A percentile compares a stretch with the other conserved stretches of the same genome.
These are phyloP conservation scores for Chloroclystis v-ata DNA, from an alignment of 2,888 invertebrate genomes.

Conservation along the genomic window DNA sequence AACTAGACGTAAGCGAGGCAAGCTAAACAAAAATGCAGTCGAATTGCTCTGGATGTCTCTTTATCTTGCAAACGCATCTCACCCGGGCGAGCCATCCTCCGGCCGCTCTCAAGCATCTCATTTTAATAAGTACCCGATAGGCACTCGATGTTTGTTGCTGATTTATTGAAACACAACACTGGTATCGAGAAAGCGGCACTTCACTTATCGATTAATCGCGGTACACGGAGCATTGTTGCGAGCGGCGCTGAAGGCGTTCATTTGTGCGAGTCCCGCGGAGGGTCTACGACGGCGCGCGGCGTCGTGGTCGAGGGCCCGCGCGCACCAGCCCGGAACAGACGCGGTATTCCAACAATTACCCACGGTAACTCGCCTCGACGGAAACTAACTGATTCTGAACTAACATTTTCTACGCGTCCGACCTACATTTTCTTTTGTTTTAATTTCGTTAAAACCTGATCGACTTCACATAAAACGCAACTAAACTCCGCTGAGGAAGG, in stretches of 20 bases:
- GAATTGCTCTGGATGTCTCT: constrained; percentile 57
- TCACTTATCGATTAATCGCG: constrained; percentile 68
- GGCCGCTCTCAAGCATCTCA: constrained; percentile 74
- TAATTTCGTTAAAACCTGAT: neutral
- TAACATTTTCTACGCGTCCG: constrained; percentile 47
- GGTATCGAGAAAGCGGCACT: constrained; percentile 61
- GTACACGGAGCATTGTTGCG: constrained; percentile 62
- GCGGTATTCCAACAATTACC: constrained; percentile 72
- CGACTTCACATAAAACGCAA: constrained; percentile 18
- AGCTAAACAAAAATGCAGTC: constrained; percentile 58
- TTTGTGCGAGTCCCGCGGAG: constrained; percentile 66
- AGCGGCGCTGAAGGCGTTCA: constrained; percentile 56
- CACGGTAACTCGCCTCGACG: constrained; percentile 61
- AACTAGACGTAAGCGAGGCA: constrained; percentile 53
- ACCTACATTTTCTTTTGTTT: constrained; percentile 13
- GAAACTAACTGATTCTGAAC: constrained; percentile 54
- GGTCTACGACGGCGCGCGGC: constrained; percentile 56
- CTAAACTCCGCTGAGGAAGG: constrained; percentile 29
- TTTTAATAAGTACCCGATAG: constrained; percentile 57
- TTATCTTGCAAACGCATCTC: constrained; percentile 64
- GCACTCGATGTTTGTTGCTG: constrained; percentile 48
- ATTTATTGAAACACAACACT: constrained; percentile 60
- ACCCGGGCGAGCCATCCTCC: constrained; percentile 76
- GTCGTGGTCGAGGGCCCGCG: constrained; percentile 70
- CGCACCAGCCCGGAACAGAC: constrained; percentile 71